A percentile compares a stretch with the other conserved stretches of the same genome.
Evolutionary conservation across 1,140 invertebrate genomes (phyloP).

Genomic region (Aphis craccivora): DNA sequence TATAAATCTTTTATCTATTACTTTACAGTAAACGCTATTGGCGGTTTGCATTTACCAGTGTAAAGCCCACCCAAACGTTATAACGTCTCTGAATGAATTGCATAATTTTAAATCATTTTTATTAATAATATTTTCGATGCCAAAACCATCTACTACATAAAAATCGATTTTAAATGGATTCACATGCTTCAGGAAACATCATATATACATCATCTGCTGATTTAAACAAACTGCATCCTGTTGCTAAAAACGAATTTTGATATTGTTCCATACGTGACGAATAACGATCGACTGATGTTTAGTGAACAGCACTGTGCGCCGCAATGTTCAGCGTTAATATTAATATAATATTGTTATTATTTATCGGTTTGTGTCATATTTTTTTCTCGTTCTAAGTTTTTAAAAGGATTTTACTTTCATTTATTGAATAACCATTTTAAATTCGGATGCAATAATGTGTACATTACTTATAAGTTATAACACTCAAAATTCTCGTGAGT

Average conservation of each 20-base stretch:
- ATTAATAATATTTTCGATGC: not conserved
- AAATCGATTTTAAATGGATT: not conserved
- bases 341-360: not conserved
- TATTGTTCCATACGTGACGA: not conserved
- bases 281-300: not conserved
- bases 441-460: not conserved
- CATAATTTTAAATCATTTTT: not conserved
- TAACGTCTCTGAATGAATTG: not conserved
- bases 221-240: not conserved
- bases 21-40: not conserved
- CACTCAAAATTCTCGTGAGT: not conserved
- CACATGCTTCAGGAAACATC: not conserved
- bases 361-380: not conserved
- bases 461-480: not conserved
- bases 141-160: not conserved
- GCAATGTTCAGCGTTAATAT: not conserved
- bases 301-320: not conserved
- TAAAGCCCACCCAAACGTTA: not conserved
- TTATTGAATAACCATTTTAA: not conserved
- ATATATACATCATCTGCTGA: not conserved
- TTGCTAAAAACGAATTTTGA: not conserved
- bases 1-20: constrained; percentile 9
- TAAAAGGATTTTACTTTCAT: not conserved
- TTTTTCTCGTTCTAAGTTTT: not conserved
- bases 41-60: not conserved